Conservation (phyloP, 2,797 vertebrate species). For the Bryconaethiops microstoma region DNA sequence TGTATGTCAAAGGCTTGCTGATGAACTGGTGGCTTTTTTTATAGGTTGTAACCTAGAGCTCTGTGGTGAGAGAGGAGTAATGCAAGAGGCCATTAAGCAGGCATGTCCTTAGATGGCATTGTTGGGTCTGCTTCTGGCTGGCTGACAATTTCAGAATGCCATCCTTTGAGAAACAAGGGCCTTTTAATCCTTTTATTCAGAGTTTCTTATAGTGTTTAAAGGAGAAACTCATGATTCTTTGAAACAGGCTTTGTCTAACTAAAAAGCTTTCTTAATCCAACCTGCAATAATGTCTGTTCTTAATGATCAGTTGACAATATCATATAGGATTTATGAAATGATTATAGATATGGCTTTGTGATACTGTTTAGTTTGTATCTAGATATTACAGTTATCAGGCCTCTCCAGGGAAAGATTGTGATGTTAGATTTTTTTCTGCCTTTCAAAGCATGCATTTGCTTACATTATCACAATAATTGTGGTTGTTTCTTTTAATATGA, state of each 20-base stretch:
- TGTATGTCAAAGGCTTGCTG: not conserved
- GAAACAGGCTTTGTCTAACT: slow-evolving; percentile 64
- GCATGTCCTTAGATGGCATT: slow-evolving; percentile 52
- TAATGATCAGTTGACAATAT: not conserved
- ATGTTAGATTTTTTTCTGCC: not conserved
- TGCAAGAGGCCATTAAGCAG: not conserved
- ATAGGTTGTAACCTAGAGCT: not conserved
- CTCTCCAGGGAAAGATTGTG: not conserved
- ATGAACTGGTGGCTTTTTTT: not conserved
- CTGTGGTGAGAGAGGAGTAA: not conserved
- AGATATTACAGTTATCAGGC: not conserved
- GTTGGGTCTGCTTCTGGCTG: slow-evolving; percentile 56
- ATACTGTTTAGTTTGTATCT: not conserved
- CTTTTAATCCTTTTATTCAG: slow-evolving; percentile 65
- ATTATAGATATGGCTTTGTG: not conserved
- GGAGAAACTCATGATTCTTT: slow-evolving; percentile 58
- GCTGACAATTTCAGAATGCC: slow-evolving; percentile 55
- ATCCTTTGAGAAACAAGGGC: slow-evolving; percentile 58
- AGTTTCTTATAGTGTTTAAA: slow-evolving; percentile 67
- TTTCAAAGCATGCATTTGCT: not conserved
- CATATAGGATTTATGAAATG: not conserved
- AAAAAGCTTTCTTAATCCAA: slow-evolving; percentile 46
- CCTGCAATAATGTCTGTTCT: slow-evolving; percentile 45
- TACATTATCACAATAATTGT: slow-evolving; percentile 53
- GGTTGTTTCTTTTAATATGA: slow-evolving; percentile 55